These are phyloP conservation scores for Pimephales promelas DNA, from an alignment of 2,113 vertebrate genomes.

Conservation along the genomic window DNA sequence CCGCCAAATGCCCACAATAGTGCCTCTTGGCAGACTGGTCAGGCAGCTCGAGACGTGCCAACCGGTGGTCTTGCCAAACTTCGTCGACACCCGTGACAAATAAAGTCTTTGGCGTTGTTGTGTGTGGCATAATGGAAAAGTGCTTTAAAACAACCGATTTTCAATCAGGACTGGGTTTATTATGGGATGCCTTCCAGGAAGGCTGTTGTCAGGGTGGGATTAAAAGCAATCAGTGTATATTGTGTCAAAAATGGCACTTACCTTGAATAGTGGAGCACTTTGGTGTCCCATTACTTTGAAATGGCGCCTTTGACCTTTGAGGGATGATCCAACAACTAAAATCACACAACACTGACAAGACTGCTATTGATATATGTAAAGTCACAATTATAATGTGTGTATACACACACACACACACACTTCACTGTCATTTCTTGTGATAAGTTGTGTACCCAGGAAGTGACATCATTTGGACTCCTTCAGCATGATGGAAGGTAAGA, in stretches of 20 bases:
- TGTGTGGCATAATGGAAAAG: slow-evolving; percentile 5
- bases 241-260: not conserved
- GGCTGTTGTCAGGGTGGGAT: slow-evolving; percentile 3
- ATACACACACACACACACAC: no score
- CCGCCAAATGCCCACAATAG: slow-evolving; percentile 40
- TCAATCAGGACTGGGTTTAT: not conserved
- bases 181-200: slow-evolving; percentile 11
- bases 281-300: not conserved
- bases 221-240: slow-evolving; percentile 2
- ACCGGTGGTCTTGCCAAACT: slow-evolving; percentile 30
- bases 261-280: slow-evolving; percentile 5
- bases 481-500: not conserved
- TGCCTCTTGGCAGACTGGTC: slow-evolving; percentile 36
- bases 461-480: not conserved
- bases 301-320: not conserved
- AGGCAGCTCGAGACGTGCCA: slow-evolving; percentile 38
- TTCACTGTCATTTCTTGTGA: no score
- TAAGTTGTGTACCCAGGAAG: not conserved
- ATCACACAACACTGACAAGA: not conserved
- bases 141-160: slow-evolving; percentile 11
- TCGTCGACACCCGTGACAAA: slow-evolving; percentile 34
- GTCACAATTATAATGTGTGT: not conserved
- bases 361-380: not conserved
- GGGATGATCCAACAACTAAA: not conserved
- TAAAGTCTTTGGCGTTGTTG: slow-evolving; percentile 37